A percentile compares a stretch with the other conserved stretches of the same genome.
Conservation (phyloP, 2,113 vertebrate genomes). For the Glaucidium brasilianum region DNA sequence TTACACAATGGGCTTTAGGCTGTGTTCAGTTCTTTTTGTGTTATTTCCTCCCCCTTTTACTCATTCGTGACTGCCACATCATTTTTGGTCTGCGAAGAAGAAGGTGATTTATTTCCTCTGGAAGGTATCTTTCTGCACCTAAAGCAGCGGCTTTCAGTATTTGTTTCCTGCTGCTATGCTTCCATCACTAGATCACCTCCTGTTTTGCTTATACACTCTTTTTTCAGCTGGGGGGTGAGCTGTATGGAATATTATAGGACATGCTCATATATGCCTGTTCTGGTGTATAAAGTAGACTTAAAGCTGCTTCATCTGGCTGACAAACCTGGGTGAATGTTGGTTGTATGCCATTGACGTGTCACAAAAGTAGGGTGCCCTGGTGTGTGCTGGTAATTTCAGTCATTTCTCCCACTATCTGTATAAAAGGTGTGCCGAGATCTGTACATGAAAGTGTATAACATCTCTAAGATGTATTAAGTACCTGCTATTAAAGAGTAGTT, state of each 20-base stretch:
- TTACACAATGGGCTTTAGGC: not conserved
- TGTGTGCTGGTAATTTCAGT: not conserved
- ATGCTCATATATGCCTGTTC: not conserved
- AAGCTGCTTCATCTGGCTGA: not conserved
- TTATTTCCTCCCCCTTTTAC: constrained; percentile 4
- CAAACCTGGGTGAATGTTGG: not conserved
- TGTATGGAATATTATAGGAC: not conserved
- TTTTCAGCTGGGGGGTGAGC: not conserved
- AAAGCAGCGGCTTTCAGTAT: not conserved
- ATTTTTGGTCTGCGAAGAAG: constrained; percentile 14
- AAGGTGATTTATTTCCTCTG: constrained; percentile 4
- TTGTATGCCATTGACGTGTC: not conserved
- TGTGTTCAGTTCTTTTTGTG: not conserved
- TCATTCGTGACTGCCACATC: not conserved
- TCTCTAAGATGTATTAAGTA: not conserved
- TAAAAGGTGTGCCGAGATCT: not conserved
- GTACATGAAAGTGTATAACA: not conserved
- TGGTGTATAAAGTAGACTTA: not conserved
- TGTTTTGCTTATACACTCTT: not conserved
- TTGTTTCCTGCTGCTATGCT: constrained; percentile 13
- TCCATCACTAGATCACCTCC: not conserved
- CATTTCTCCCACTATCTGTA: not conserved
- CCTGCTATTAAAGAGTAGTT: not conserved
- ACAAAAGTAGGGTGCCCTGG: not conserved
- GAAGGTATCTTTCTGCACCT: not conserved